Percentiles rank a stretch among this genome's conserved stretches.
Conservation (phyloP, 1,140 invertebrate genomes). For the Hyphantria cunea region DNA sequence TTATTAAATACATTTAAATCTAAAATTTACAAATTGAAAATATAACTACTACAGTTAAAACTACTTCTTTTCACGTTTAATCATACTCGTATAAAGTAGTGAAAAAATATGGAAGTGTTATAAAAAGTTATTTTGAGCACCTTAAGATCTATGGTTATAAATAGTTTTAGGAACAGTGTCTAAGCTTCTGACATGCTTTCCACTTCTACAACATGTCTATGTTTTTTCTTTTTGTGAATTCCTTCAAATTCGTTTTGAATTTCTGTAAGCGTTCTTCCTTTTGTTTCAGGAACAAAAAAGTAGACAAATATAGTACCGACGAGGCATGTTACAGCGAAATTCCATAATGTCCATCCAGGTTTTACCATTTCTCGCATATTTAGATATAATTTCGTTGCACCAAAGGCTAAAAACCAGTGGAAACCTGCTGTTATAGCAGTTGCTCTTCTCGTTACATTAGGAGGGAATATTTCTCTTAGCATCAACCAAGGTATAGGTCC, state of each 20-base stretch:
- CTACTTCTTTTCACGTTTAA: too few species aligned
- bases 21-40: too few species aligned
- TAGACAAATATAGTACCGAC: slow-evolving; percentile 86
- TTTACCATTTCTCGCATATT: slow-evolving; percentile 82
- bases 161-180: slow-evolving; percentile 14
- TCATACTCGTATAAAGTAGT: too few species aligned
- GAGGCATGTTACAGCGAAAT: slow-evolving; percentile 85
- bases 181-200: slow-evolving; percentile 60
- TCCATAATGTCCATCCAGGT: slow-evolving; percentile 83
- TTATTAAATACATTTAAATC: too few species aligned
- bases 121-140: too few species aligned
- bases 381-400: slow-evolving; percentile 86
- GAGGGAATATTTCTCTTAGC: slow-evolving; percentile 84
- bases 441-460: slow-evolving; percentile 85
- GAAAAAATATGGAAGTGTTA: too few species aligned
- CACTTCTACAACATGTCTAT: slow-evolving; percentile 76
- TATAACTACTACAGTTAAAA: too few species aligned
- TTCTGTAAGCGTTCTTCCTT: slow-evolving; percentile 88
- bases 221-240: slow-evolving; percentile 67
- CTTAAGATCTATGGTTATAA: too few species aligned
- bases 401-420: slow-evolving; percentile 88
- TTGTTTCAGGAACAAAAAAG: slow-evolving; percentile 90
- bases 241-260: slow-evolving; percentile 85
- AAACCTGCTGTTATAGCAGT: slow-evolving; percentile 84
- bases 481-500: slow-evolving; percentile 88